phyloP scores from a whole-genome alignment of 2,113 vertebrate genomes.

The Accipiter virgatus region DNA sequence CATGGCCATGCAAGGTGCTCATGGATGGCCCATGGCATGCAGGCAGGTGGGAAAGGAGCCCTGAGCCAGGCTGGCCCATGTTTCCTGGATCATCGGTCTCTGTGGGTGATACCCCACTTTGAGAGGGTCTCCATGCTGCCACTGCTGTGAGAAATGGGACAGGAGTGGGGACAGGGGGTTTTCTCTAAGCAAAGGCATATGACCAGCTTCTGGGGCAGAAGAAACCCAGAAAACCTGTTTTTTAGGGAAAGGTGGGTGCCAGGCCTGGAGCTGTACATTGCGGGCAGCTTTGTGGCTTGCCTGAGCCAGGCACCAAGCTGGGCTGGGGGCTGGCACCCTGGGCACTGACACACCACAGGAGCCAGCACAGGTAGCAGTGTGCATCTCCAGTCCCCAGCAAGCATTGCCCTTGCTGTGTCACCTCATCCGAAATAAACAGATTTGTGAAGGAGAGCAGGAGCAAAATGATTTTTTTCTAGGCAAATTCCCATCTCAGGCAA shows the following conservation, averaged over 20 bases:
- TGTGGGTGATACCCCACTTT: fast-evolving
- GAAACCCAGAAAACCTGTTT: not conserved
- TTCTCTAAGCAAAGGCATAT: not conserved
- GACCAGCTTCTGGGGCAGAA: not conserved
- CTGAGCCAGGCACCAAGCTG: not conserved
- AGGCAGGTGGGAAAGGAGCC: not conserved
- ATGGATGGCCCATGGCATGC: not conserved
- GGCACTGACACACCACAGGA: fast-evolving
- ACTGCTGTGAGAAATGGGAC: not conserved
- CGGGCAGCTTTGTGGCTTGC: not conserved
- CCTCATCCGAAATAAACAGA: not conserved
- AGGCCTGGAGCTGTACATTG: not conserved
- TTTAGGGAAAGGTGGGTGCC: not conserved
- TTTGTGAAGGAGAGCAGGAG: not conserved
- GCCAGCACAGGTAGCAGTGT: not conserved
- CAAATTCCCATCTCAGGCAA: not conserved
- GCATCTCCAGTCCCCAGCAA: not conserved
- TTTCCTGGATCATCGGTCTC: not conserved
- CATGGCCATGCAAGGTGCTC: fast-evolving
- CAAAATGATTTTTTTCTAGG: not conserved
- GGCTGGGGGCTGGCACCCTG: not conserved
- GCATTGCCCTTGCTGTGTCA: not conserved
- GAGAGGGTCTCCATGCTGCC: fast-evolving
- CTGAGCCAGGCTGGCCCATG: not conserved
- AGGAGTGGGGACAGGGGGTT: not conserved